phyloP scores from a whole-genome alignment of 1,140 invertebrate genomes.

The Hesperophylax magnus region DNA sequence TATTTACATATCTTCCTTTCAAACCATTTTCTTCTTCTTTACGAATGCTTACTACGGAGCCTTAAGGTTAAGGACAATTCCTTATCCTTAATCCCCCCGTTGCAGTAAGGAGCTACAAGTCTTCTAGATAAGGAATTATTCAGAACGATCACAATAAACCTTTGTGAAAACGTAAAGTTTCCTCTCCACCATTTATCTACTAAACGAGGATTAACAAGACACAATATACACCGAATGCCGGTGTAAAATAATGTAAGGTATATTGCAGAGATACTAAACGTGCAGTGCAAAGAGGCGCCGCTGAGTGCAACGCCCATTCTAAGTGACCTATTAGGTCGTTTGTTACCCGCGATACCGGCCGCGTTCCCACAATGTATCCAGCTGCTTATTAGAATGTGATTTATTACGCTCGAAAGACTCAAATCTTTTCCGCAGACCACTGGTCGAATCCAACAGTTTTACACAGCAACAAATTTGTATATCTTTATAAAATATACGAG shows the following conservation, averaged over 20 bases:
- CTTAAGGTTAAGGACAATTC: too few species aligned
- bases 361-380: conserved; percentile 54
- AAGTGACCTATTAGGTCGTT: conserved; percentile 50
- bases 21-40: too few species aligned
- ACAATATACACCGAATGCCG: neutral
- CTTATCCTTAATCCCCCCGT: too few species aligned
- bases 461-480: conserved; percentile 24
- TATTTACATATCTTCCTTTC: too few species aligned
- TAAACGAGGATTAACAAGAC: too few species aligned
- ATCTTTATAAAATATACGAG: neutral
- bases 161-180: too few species aligned
- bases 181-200: too few species aligned
- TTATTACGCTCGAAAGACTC: conserved; percentile 47
- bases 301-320: conserved; percentile 38
- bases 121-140: too few species aligned
- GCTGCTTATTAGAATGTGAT: conserved; percentile 52
- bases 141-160: too few species aligned
- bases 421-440: conserved; percentile 23
- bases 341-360: conserved; percentile 43
- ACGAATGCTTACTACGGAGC: too few species aligned
- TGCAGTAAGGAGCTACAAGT: neutral
- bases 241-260: neutral
- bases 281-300: conserved; percentile 42
- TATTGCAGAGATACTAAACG: neutral
- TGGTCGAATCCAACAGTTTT: conserved; percentile 8